Evolutionary conservation across 2,888 invertebrate species (phyloP).

Genomic region (Heliconius aoede): DNA sequence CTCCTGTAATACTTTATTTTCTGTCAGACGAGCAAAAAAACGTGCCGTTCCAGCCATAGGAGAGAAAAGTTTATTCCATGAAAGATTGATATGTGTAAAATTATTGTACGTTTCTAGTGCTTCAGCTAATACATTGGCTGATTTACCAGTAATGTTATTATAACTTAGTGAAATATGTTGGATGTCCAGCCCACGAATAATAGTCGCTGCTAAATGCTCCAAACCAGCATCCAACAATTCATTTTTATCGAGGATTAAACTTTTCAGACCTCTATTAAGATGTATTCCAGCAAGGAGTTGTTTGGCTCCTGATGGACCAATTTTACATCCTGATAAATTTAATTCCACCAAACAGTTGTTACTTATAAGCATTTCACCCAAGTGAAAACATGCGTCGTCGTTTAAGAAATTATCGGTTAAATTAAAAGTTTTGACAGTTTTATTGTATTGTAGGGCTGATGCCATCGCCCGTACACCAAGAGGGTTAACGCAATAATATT

Average conservation of each 20-base stretch:
- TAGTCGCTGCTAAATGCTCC: conserved; percentile 55
- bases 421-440: conserved; percentile 58
- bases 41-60: conserved; percentile 52
- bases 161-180: conserved; percentile 60
- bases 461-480: conserved; percentile 67
- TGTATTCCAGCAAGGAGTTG: conserved; percentile 54
- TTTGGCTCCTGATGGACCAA: conserved; percentile 60
- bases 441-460: conserved; percentile 62
- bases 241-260: conserved; percentile 62
- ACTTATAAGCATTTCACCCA: conserved; percentile 62
- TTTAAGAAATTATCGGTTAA: conserved; percentile 68
- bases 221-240: conserved; percentile 60
- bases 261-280: conserved; percentile 55
- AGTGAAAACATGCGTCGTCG: conserved; percentile 67
- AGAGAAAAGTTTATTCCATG: conserved; percentile 64
- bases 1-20: conserved; percentile 57
- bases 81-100: conserved; percentile 62
- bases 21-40: conserved; percentile 56
- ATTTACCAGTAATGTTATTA: conserved; percentile 61
- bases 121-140: conserved; percentile 55
- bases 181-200: conserved; percentile 57
- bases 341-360: conserved; percentile 61
- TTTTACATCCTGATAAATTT: conserved; percentile 67
- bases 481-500: conserved; percentile 67
- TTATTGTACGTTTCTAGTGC: conserved; percentile 62